Percentiles rank a stretch among this genome's conserved stretches.
Evolutionary conservation across 2,797 vertebrate genomes (phyloP).

Genomic region (Oryzias dopingdopingensis): DNA sequence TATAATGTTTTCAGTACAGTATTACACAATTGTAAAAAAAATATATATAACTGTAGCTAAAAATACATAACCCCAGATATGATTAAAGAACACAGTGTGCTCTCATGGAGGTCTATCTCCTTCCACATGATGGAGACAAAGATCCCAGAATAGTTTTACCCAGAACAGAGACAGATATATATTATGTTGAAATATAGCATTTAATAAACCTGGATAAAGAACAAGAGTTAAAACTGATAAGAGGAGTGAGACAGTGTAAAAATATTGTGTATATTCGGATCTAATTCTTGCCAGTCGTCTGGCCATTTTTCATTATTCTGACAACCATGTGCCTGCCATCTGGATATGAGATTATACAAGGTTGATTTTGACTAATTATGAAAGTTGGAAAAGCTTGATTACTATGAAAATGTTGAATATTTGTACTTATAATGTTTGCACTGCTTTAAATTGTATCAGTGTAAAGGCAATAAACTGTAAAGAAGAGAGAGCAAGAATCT

Average conservation of each 20-base stretch:
- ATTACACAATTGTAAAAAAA: too few relatives aligned
- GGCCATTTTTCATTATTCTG: neutral
- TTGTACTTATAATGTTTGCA: neutral
- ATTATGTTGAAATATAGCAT: too few relatives aligned
- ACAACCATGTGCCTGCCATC: slow-evolving; percentile 32
- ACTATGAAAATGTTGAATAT: neutral
- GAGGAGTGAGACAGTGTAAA: too few relatives aligned
- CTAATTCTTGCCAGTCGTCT: slow-evolving; percentile 13
- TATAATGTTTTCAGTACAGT: too few relatives aligned
- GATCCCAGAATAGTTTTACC: slow-evolving; percentile 6
- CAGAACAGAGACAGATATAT: neutral
- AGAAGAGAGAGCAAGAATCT: slow-evolving; percentile 1
- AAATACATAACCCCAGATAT: too few relatives aligned
- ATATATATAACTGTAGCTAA: too few relatives aligned
- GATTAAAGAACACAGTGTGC: neutral
- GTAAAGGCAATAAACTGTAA: neutral
- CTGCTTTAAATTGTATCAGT: too few relatives aligned
- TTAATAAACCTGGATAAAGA: too few relatives aligned
- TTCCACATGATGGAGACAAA: slow-evolving; percentile 59
- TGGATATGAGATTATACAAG: slow-evolving; percentile 31
- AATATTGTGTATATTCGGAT: neutral
- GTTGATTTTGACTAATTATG: slow-evolving; percentile 45
- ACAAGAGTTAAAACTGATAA: too few relatives aligned
- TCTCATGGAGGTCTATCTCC: slow-evolving; percentile 30
- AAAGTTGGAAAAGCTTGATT: slow-evolving; percentile 25